These are phyloP conservation scores for Hemicordylus capensis DNA, from an alignment of 2,113 vertebrate genomes.

Conservation along the genomic window DNA sequence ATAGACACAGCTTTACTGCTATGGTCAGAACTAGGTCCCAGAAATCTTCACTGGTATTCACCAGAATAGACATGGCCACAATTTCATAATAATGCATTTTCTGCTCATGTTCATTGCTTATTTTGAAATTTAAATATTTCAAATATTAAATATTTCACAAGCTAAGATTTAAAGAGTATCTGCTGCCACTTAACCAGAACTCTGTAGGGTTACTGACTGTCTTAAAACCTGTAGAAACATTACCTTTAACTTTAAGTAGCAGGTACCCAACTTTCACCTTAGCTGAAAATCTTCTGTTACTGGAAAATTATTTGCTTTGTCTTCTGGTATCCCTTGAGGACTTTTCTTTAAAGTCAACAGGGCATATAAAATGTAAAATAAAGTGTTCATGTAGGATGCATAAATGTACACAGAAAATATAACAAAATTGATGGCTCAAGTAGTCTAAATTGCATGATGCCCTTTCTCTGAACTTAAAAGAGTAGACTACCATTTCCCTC, in stretches of 20 bases:
- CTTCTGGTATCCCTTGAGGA: too few species aligned
- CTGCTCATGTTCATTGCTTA: too few species aligned
- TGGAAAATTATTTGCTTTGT: neutral
- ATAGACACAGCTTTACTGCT: too few species aligned
- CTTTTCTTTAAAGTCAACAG: neutral
- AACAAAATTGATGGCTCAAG: conserved; percentile 37
- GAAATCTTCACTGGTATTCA: neutral
- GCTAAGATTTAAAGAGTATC: neutral
- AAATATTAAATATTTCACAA: neutral
- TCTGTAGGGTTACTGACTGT: too few species aligned
- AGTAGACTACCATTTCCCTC: conserved; percentile 16
- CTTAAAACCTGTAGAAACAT: conserved; percentile 18
- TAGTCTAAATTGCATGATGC: neutral
- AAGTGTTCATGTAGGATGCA: neutral
- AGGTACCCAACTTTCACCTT: too few species aligned
- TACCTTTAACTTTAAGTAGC: neutral
- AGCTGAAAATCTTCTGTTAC: neutral
- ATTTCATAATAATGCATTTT: neutral
- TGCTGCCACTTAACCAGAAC: neutral
- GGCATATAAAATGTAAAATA: neutral
- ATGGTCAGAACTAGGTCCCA: neutral
- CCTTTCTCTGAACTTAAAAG: conserved; percentile 17
- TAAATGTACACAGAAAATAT: neutral
- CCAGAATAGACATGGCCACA: neutral
- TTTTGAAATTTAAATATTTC: too few species aligned